These are phyloP conservation scores for Petrocephalus sullivani DNA, from an alignment of 2,797 vertebrate species.

Conservation along the genomic window DNA sequence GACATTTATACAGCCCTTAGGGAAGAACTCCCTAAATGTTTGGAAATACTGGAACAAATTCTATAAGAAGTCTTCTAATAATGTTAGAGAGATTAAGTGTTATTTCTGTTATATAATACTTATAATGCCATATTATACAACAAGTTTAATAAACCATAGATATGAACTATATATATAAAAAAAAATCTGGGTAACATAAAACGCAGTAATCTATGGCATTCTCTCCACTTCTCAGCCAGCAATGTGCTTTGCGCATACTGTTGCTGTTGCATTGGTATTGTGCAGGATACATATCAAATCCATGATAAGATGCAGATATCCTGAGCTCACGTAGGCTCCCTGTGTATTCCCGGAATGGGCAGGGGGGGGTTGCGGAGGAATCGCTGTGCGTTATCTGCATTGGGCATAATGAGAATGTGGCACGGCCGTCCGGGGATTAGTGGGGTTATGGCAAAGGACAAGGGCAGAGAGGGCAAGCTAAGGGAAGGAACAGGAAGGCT, in stretches of 20 bases:
- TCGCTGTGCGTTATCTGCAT: not conserved
- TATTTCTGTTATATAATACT: not conserved
- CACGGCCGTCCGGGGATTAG: not conserved
- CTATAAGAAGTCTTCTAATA: not conserved
- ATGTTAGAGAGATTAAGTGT: not conserved
- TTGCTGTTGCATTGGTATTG: not conserved
- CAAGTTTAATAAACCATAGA: not conserved
- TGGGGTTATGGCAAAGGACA: not conserved
- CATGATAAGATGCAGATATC: not conserved
- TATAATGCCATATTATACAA: not conserved
- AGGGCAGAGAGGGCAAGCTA: not conserved
- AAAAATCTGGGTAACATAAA: not conserved
- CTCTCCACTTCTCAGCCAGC: not conserved
- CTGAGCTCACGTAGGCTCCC: not conserved
- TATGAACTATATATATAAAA: not conserved
- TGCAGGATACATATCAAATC: not conserved
- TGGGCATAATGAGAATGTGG: not conserved
- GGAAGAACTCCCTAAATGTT: not conserved
- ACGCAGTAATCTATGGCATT: not conserved
- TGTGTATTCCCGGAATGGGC: not conserved
- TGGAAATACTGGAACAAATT: not conserved
- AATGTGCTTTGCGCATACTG: not conserved
- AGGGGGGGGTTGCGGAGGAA: not conserved
- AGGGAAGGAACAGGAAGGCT: not conserved
- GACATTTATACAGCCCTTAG: not conserved